Evolutionary conservation across 2,797 vertebrate genomes (phyloP), one percentile per base, ranked within the genome.

Genomic region (Melanotaenia boesemani): DNA sequence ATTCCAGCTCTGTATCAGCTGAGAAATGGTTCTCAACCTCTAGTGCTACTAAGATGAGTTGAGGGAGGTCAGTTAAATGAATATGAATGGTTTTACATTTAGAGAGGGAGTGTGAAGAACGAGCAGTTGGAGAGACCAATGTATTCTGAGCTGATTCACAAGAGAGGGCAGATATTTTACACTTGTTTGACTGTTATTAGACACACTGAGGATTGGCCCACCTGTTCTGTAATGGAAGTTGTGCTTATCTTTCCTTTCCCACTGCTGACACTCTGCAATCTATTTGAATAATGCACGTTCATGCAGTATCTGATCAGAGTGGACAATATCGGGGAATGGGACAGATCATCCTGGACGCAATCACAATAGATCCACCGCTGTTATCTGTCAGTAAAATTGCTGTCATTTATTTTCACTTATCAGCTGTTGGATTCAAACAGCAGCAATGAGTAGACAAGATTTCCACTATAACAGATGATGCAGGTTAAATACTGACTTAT

Each of bases 201-300:
- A n/a, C 61, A 52, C 9, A 11, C 34, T 28, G 15, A 9, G 4
- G 12, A 26, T 11, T 7, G 1, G 52, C 44, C 62, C n/a, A 22
- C 28, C n/a, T 61, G 1, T 34, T 44, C 20, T 58, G 56, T 70
- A 24, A 66, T 48, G 44, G 37, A 54, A 24, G 63, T 44, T 0
- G 37, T 28, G 30, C 55, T 71, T 64, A 70, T 63, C 64, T n/a
- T 1, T 10, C 36, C 9, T 1, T 10, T 10, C 66, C 56, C 65
- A 54, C 70, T 73, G 5, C 63, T 39, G 71, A 26, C 65, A 12
- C 16, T 9, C 28, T 18, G 26, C 12, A 57, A 34, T 67, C 28
- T 37, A 60, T 60, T 56, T 71, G 66, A 76, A 66, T 79, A 78
- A 74, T 63, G 72, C 64, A 46, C 22, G 5, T 39, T 36, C 5